Conservation (phyloP, 2,113 vertebrate species). For the Sarotherodon lohbergeri region DNA sequence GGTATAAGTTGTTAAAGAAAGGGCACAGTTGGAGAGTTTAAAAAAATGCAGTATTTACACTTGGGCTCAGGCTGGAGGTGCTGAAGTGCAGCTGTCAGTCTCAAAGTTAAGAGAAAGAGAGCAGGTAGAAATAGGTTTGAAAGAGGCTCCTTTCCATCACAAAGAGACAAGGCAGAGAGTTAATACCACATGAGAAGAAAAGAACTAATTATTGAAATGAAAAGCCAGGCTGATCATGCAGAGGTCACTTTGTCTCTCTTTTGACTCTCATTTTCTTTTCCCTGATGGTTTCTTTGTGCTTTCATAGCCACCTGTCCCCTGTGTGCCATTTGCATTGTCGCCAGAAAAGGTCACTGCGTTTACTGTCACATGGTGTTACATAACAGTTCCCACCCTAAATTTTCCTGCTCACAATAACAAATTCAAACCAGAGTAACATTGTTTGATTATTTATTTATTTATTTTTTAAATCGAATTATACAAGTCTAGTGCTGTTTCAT, state of each 20-base stretch:
- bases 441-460: not conserved
- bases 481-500: not conserved
- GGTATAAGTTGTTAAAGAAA: conserved; percentile 23
- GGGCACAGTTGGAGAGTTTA: not conserved
- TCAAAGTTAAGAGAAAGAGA: conserved; percentile 11
- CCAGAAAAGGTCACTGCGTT: conserved; percentile 35
- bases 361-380: not conserved
- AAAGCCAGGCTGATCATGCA: not conserved
- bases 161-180: conserved; percentile 10
- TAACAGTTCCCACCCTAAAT: not conserved
- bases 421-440: not conserved
- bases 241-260: not conserved
- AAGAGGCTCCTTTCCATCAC: conserved; percentile 11
- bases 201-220: not conserved
- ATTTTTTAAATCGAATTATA: not conserved
- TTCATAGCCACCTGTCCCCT: not conserved
- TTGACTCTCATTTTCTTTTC: not conserved
- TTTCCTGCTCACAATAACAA: not conserved
- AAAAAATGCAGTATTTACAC: conserved; percentile 8
- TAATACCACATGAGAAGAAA: not conserved
- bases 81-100: conserved; percentile 28
- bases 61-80: conserved; percentile 21
- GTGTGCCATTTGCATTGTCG: conserved; percentile 10
- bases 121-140: not conserved
- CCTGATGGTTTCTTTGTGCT: not conserved